These are phyloP conservation scores for Tenebrosternarchus preto DNA, from an alignment of 2,113 vertebrate species.

Conservation along the genomic window DNA sequence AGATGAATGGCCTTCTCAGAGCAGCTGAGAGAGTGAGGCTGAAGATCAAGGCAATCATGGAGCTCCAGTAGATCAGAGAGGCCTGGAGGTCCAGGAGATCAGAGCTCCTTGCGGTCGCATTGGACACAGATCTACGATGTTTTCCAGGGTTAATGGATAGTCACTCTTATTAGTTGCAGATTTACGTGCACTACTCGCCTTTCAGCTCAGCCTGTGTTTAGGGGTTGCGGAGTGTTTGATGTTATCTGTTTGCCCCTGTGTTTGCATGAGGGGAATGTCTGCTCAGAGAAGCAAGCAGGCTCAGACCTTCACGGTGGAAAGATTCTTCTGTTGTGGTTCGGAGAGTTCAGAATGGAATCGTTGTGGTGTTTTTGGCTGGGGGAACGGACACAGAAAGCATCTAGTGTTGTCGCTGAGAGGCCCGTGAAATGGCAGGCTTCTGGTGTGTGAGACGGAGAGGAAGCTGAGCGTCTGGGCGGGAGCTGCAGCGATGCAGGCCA, in stretches of 20 bases:
- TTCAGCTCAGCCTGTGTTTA: neutral
- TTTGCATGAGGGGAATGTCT: neutral
- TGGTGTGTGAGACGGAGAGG: too few species aligned
- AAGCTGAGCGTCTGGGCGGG: too few species aligned
- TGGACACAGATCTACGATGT: neutral
- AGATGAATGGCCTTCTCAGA: too few species aligned
- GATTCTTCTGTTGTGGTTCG: neutral
- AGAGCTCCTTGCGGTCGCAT: too few species aligned
- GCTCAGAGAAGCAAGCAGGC: neutral
- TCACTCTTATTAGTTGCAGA: neutral
- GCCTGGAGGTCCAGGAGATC: too few species aligned
- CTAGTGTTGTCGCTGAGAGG: too few species aligned
- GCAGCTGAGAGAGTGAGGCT: too few species aligned
- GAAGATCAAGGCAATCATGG: too few species aligned
- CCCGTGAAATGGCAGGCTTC: too few species aligned
- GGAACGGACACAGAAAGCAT: neutral
- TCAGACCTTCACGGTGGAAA: neutral
- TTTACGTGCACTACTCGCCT: neutral
- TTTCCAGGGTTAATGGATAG: neutral
- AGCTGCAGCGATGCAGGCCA: too few species aligned
- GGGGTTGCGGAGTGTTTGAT: neutral
- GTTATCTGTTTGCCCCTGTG: neutral
- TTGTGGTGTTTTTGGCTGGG: neutral
- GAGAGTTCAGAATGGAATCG: neutral
- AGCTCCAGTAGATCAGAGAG: too few species aligned